These are phyloP conservation scores for Pristionchus mayeri DNA, from an alignment of 2,888 invertebrate genomes.

Conservation along the genomic window DNA sequence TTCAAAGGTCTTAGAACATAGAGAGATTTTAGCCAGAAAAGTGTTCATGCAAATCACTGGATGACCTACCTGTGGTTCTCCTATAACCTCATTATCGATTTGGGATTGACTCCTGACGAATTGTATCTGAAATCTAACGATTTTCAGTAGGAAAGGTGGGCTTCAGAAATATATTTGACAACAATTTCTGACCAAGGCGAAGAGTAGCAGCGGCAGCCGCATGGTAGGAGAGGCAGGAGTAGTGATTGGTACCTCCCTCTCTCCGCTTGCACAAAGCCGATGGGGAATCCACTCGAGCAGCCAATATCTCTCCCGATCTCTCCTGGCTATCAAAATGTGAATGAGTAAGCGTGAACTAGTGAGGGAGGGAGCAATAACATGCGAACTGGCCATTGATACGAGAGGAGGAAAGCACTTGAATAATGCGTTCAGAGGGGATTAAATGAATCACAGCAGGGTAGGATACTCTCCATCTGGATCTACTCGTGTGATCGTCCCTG, in stretches of 20 bases:
- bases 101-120: slow-evolving; percentile 6
- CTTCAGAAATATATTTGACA: not conserved
- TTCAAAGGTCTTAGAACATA: too few species aligned
- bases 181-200: not conserved
- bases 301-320: slow-evolving; percentile 6
- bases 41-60: too few species aligned
- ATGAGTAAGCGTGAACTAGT: not conserved
- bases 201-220: not conserved
- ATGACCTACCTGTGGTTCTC: not conserved
- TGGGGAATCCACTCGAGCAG: not conserved
- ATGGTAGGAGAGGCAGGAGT: not conserved
- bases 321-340: not conserved
- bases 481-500: too few species aligned
- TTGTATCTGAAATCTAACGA: not conserved
- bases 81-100: slow-evolving; percentile 43
- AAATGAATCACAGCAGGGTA: too few species aligned
- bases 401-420: not conserved
- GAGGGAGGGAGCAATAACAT: slow-evolving; percentile 2
- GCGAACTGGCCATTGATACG: not conserved
- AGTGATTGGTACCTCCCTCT: not conserved
- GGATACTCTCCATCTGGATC: too few species aligned
- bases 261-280: not conserved
- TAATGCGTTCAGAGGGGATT: not conserved
- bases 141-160: not conserved
- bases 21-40: too few species aligned